Evolutionary conservation across 1,140 invertebrate species (phyloP).

Genomic region (Papilio dardanus): DNA sequence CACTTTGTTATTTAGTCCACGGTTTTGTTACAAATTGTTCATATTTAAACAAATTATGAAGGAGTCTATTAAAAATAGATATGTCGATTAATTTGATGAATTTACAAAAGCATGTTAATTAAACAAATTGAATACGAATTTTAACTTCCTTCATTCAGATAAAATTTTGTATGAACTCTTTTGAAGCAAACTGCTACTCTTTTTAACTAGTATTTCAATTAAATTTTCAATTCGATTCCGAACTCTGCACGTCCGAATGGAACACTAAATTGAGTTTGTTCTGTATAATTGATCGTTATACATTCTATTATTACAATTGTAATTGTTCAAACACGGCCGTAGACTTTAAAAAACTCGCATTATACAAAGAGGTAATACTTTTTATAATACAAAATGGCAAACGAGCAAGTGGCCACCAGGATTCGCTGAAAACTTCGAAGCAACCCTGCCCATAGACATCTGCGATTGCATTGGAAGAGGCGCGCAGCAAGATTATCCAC

Average conservation of each 20-base stretch:
- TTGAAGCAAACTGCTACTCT: conserved; percentile 13
- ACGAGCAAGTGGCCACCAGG: too few relatives aligned
- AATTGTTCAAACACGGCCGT: background rate
- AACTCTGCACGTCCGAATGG: conserved; percentile 25
- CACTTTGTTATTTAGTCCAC: too few relatives aligned
- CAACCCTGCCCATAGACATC: too few relatives aligned
- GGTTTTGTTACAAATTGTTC: too few relatives aligned
- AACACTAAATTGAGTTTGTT: conserved; percentile 35
- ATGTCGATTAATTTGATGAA: background rate
- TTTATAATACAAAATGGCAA: too few relatives aligned
- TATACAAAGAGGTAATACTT: too few relatives aligned
- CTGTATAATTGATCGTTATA: conserved; percentile 35
- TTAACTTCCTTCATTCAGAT: conserved; percentile 14
- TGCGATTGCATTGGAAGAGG: too few relatives aligned
- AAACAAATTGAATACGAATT: conserved; percentile 1
- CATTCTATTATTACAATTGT: conserved; percentile 33
- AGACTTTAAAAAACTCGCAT: background rate
- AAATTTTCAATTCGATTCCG: conserved; percentile 24
- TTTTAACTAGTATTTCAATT: conserved; percentile 32
- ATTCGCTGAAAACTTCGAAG: too few relatives aligned
- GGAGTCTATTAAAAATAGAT: background rate
- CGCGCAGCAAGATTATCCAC: too few relatives aligned
- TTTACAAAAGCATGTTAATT: background rate
- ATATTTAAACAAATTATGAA: background rate
- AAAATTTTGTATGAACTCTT: conserved; percentile 25